Evolutionary conservation across 2,113 vertebrate species (phyloP).

Genomic region (Paracyprichromis sp.): DNA sequence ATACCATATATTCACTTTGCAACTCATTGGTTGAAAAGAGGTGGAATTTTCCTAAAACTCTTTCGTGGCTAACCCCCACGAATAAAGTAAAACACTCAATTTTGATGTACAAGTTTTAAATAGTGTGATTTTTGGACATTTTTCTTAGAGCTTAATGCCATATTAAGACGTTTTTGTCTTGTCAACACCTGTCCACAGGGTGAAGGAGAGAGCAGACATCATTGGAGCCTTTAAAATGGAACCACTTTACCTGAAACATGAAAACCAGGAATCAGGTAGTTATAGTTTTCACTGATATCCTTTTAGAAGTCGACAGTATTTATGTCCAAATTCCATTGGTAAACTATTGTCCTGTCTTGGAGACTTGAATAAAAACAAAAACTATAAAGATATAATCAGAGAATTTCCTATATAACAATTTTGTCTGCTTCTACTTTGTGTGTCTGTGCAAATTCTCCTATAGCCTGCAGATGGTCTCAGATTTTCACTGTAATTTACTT

Average conservation of each 20-base stretch:
- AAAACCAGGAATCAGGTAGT: constrained; percentile 89
- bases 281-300: background rate
- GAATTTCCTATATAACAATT: background rate
- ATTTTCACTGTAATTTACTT: constrained; percentile 50
- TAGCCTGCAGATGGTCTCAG: constrained; percentile 40
- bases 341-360: background rate
- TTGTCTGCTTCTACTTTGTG: background rate
- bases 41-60: background rate
- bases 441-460: background rate
- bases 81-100: background rate
- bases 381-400: background rate
- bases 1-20: background rate
- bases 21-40: background rate
- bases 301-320: background rate
- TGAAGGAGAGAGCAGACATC: constrained; percentile 83
- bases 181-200: constrained; percentile 70
- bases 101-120: background rate
- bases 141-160: background rate
- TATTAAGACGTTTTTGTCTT: background rate
- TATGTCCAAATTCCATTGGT: background rate
- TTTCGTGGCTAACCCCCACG: background rate
- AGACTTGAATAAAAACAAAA: background rate
- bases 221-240: constrained; percentile 90
- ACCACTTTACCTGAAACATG: constrained; percentile 87
- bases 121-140: background rate